A percentile compares a stretch with the other conserved stretches of the same genome.
These are phyloP conservation scores for Rhynchotus rufescens DNA, from an alignment of 2,797 vertebrate species.

Conservation along the genomic window DNA sequence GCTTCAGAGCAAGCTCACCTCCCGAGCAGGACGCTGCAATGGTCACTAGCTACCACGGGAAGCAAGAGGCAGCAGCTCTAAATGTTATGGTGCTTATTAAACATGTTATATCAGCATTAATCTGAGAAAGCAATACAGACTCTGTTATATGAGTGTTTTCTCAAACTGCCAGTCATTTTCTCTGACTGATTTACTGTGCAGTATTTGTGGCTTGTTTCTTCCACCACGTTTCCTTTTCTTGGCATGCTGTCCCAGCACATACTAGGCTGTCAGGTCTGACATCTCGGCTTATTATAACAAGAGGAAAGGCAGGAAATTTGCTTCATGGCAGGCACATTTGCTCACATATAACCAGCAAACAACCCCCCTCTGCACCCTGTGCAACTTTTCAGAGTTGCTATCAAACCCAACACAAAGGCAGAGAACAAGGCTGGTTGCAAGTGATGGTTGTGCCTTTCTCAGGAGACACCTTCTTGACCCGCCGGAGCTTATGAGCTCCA, in stretches of 20 bases:
- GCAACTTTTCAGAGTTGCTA: not conserved
- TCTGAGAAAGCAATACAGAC: not conserved
- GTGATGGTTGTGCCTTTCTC: not conserved
- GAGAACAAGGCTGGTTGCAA: not conserved
- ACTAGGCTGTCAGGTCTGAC: slow-evolving; percentile 42
- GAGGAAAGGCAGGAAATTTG: slow-evolving; percentile 1
- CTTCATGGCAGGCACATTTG: not conserved
- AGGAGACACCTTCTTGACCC: not conserved
- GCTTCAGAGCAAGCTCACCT: not conserved
- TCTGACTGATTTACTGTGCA: not conserved
- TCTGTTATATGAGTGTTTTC: not conserved
- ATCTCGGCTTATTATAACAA: not conserved
- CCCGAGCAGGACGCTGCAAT: not conserved
- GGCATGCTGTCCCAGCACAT: slow-evolving; percentile 20
- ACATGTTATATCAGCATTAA: not conserved
- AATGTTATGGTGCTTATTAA: not conserved
- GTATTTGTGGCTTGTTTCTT: slow-evolving; percentile 43
- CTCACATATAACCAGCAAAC: not conserved
- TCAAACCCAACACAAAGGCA: not conserved
- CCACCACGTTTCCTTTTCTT: slow-evolving; percentile 17
- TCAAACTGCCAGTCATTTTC: not conserved
- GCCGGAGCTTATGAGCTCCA: not conserved
- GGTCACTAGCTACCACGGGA: not conserved
- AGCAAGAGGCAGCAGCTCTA: not conserved
- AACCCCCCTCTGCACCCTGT: not conserved